Evolutionary conservation across 2,888 invertebrate genomes (phyloP).

Genomic region (Idaea biselata): DNA sequence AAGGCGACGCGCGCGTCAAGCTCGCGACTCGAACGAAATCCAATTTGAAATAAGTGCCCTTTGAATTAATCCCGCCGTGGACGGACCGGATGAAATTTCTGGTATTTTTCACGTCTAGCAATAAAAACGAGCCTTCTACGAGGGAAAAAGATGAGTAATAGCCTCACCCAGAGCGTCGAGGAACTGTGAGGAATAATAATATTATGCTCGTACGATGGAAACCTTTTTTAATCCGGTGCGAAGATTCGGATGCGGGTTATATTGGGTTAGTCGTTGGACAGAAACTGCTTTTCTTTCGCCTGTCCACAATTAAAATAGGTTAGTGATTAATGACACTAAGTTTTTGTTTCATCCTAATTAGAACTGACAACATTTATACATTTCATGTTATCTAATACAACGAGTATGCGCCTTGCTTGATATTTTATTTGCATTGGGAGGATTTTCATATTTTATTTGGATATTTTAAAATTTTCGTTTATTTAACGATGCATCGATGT

Average conservation of each 20-base stretch:
- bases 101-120: constrained; percentile 79
- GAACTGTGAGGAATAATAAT: constrained; percentile 75
- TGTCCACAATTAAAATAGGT: constrained; percentile 19
- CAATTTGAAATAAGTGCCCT: constrained; percentile 80
- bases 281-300: constrained; percentile 26
- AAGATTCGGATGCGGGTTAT: constrained; percentile 43
- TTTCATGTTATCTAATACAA: neutral
- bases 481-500: too few species aligned
- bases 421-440: neutral
- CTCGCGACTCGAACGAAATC: constrained; percentile 67
- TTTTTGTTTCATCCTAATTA: neutral
- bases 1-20: constrained; percentile 55
- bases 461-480: too few species aligned
- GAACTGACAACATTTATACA: neutral
- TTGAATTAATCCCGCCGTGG: constrained; percentile 79
- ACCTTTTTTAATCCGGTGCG: constrained; percentile 64
- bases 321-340: constrained; percentile 14
- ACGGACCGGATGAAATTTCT: constrained; percentile 76
- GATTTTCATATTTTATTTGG: neutral
- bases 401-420: too few species aligned
- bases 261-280: constrained; percentile 27
- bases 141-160: constrained; percentile 76
- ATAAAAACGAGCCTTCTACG: constrained; percentile 74
- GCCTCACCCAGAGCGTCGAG: constrained; percentile 62
- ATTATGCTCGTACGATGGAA: constrained; percentile 66